phyloP scores from a whole-genome alignment of 53 echinoderm and acorn worm species.

The Luidia sarsii region DNA sequence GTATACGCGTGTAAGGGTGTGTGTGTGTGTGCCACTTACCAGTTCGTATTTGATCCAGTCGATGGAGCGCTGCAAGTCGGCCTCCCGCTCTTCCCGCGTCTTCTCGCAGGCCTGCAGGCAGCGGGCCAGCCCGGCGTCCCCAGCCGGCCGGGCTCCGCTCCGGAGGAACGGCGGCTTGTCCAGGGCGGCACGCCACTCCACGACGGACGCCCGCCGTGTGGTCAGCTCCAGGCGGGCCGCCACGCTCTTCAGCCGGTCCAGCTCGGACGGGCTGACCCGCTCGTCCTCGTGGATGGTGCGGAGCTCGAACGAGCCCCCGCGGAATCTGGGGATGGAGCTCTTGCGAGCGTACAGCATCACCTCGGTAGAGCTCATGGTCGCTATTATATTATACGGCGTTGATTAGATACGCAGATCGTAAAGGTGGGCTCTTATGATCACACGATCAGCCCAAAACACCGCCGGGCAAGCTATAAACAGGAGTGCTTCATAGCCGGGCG shows the following conservation, averaged over 20 bases:
- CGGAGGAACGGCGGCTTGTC: constrained; percentile 25
- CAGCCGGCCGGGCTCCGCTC: neutral
- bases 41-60: constrained; percentile 50
- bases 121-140: neutral
- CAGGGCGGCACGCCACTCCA: constrained; percentile 54
- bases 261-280: constrained; percentile 34
- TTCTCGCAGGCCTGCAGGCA: constrained; percentile 15
- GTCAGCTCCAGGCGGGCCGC: constrained; percentile 47
- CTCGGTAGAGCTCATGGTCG: no score
- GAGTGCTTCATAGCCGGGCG: no score
- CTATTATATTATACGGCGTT: no score
- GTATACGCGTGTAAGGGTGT: no score
- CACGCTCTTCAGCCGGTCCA: constrained; percentile 50
- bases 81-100: constrained; percentile 21
- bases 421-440: no score
- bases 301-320: constrained; percentile 41
- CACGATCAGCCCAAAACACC: no score
- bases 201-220: constrained; percentile 47
- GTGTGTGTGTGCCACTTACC: no score
- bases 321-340: constrained; percentile 2
- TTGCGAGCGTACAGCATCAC: neutral
- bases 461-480: no score
- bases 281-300: constrained; percentile 53
- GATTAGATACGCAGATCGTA: no score
- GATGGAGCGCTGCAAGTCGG: constrained; percentile 24